These are phyloP conservation scores for Leptopterna dolabrata DNA, from an alignment of 2,888 invertebrate genomes.

Conservation along the genomic window DNA sequence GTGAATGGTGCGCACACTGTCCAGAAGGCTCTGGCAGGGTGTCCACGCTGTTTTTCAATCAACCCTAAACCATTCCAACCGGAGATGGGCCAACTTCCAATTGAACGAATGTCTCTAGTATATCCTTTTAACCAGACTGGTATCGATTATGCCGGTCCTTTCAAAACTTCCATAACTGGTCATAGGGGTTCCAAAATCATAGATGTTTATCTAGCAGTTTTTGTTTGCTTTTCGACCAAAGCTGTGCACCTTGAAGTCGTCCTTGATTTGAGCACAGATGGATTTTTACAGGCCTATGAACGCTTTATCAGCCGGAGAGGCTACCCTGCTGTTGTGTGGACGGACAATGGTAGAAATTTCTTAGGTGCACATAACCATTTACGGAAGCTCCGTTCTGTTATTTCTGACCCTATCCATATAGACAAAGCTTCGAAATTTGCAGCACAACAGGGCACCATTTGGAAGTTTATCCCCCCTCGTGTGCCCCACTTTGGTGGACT, in stretches of 20 bases:
- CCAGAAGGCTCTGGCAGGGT: neutral
- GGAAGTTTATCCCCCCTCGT: slow-evolving; percentile 32
- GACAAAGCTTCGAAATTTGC: neutral
- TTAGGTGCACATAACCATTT: slow-evolving; percentile 28
- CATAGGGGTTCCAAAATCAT: neutral
- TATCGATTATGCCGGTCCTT: slow-evolving; percentile 32
- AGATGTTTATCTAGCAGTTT: neutral
- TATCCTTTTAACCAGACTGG: slow-evolving; percentile 4
- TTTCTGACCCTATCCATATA: neutral
- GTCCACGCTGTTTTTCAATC: neutral
- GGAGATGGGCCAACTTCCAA: slow-evolving; percentile 24
- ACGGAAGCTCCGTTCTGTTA: neutral
- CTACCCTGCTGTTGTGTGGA: slow-evolving; percentile 20
- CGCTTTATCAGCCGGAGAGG: slow-evolving; percentile 17
- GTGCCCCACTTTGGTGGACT: slow-evolving; percentile 24
- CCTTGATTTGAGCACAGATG: neutral
- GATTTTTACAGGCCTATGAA: slow-evolving; percentile 19
- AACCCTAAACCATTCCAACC: slow-evolving; percentile 35
- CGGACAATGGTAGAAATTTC: slow-evolving; percentile 37
- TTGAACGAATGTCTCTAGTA: neutral
- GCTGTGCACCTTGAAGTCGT: neutral
- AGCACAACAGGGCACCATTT: neutral
- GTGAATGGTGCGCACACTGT: neutral
- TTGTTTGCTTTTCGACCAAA: neutral
- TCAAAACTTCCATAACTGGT: neutral